Percentiles rank a stretch among this genome's conserved stretches.
Evolutionary conservation across 2,113 vertebrate species (phyloP).

Genomic region (human (Homo sapiens)): GRCh38 chr7:10129001-10129500

Average conservation of each 20-base stretch:
- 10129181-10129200: neutral
- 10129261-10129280: neutral
- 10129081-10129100: neutral
- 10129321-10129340: neutral
- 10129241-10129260: neutral
- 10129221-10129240: neutral
- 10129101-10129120: neutral
- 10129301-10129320: neutral
- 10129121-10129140: neutral
- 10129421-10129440: neutral
- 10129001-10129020: neutral
- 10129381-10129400: neutral
- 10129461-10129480: neutral
- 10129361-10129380: neutral
- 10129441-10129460: neutral
- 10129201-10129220: neutral
- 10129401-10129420: neutral
- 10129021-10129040: neutral
- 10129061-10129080: conserved; percentile 25
- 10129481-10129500: neutral
- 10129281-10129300: neutral
- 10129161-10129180: neutral
- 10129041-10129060: neutral
- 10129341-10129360: neutral
- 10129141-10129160: neutral